Evolutionary conservation across 1,140 invertebrate genomes (phyloP).

Genomic region (Pseudomyrmex flavicornis): DNA sequence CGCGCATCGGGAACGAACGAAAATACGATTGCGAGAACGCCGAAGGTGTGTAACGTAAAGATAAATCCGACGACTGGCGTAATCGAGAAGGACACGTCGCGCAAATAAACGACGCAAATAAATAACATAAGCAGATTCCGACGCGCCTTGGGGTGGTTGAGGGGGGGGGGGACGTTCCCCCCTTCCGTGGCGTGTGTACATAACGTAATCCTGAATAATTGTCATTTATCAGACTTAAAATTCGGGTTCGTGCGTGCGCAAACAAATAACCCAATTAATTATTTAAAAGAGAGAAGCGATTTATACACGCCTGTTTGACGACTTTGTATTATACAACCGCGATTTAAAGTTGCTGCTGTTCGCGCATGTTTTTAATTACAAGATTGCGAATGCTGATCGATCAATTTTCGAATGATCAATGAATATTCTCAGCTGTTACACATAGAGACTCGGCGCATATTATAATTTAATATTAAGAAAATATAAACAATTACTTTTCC

Average conservation of each 20-base stretch:
- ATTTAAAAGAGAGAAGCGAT: background rate
- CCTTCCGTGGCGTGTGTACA: too few species aligned
- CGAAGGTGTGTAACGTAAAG: background rate
- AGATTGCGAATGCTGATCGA: background rate
- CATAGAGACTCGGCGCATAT: too few species aligned
- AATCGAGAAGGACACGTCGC: conserved; percentile 5
- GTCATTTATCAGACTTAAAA: background rate
- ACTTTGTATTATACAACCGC: background rate
- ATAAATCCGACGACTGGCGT: background rate
- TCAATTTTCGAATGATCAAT: background rate
- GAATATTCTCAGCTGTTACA: too few species aligned
- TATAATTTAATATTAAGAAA: background rate
- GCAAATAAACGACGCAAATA: background rate
- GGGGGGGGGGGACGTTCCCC: too few species aligned
- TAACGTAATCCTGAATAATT: conserved; percentile 28
- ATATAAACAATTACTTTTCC: background rate
- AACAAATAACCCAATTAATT: conserved; percentile 44
- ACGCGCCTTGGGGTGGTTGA: too few species aligned
- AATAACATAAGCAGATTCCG: conserved; percentile 10
- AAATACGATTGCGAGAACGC: conserved; percentile 32
- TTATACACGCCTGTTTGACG: background rate
- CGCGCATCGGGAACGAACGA: conserved; percentile 18
- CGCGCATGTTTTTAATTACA: background rate
- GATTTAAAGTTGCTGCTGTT: background rate
- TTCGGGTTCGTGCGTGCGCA: background rate